Evolutionary conservation across 2,888 invertebrate genomes (phyloP).

Genomic region (Ophion ellenae): DNA sequence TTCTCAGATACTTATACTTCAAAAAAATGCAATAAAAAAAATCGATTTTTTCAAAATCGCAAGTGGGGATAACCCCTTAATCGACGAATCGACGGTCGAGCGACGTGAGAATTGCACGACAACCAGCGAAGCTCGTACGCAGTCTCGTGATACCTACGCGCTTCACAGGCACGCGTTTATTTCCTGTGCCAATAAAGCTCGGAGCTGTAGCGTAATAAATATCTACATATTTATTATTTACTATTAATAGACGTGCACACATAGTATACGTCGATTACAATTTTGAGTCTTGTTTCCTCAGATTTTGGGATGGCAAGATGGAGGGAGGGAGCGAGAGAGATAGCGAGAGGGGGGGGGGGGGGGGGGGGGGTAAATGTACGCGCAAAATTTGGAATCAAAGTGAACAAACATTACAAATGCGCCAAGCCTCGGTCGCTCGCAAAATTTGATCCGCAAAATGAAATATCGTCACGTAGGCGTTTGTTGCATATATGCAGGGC

Average conservation of each 20-base stretch:
- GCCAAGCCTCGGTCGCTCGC: constrained; percentile 32
- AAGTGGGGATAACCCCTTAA: no score
- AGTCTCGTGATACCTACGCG: constrained; percentile 2
- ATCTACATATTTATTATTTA: constrained; percentile 16
- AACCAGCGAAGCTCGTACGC: constrained; percentile 4
- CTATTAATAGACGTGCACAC: constrained; percentile 17
- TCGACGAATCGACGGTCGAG: not conserved
- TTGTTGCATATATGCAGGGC: constrained; percentile 22
- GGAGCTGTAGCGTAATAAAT: constrained; percentile 17
- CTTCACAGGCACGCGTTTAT: not conserved
- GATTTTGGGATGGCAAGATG: not conserved
- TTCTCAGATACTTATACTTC: no score
- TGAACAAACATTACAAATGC: constrained; percentile 28
- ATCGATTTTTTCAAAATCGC: no score
- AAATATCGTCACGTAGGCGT: constrained; percentile 42
- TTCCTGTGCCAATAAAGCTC: constrained; percentile 2
- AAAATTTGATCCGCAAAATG: constrained; percentile 30
- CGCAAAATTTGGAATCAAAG: constrained; percentile 20
- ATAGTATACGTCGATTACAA: not conserved
- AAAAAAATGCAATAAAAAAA: no score
- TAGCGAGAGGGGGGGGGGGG: not conserved
- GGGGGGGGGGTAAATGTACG: not conserved
- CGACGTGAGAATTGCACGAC: constrained; percentile 7
- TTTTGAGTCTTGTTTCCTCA: constrained; percentile 4
- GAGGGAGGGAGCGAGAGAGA: not conserved